Base-by-base conservation (phyloP, 1,140 invertebrate genomes). In the Chymomyza costata region DNA sequence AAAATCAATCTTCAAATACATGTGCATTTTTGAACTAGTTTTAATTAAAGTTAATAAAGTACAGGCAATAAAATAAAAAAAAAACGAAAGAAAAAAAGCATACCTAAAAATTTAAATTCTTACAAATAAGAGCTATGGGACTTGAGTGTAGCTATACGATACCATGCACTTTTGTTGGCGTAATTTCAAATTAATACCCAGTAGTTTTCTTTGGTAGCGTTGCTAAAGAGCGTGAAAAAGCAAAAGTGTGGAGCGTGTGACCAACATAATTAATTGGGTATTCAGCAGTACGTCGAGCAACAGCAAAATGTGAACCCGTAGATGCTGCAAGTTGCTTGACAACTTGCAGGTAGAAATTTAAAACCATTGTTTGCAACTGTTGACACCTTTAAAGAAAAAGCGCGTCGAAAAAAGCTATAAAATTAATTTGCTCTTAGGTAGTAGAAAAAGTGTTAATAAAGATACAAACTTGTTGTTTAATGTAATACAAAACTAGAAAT, bases 251-350 rank as follows among this genome's bases (percentile, higher is more conserved):
- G 58, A 76, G 71, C 71, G 71, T 76, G 71, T 66, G 71, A 76
- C 54, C 71, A 76, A 78, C 66, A 78, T 78, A 70, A 76, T 76
- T 71, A 76, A 76, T 76, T 76, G 71, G 51, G 66, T 78, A 76
- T 76, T 76, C 71, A 78, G 54, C 61, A 64, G 49, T 14, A 30
- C 18, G 25, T 13, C 48, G 44, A 49, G n/a, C n/a, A n/a, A n/a
- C n/a, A n/a, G n/a, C n/a, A n/a, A n/a, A n/a, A 41, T 40, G 35
- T 14, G 25, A 38, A 35, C 50, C 16, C 43, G n/a, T n/a, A n/a
- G n/a, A n/a, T n/a, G n/a, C n/a, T n/a, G n/a, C 51, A 18, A 49
- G 45, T 32, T 40, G 62, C 41, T 51, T 40, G 45, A 48, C 53
- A 62, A 47, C 54, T 39, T 41, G 46, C 21, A 48, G 62, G 56